Base-by-base conservation (phyloP, 2,888 invertebrate species). In the Romanomermis culicivorax region DNA sequence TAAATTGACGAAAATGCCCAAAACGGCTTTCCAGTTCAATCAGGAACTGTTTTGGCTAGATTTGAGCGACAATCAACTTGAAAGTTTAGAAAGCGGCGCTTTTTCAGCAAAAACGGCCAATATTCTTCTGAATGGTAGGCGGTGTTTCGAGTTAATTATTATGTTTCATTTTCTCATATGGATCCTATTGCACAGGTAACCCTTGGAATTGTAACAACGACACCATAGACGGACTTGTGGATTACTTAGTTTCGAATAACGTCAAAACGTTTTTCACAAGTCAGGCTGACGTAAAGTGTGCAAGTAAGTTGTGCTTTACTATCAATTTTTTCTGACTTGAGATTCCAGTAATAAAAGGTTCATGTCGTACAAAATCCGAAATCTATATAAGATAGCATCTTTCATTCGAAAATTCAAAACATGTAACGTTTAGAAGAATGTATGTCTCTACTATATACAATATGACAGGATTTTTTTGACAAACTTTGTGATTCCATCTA, bases 211-310 rank as follows among this genome's bases (percentile, higher is more conserved):
- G 68, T 55, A 65, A 66, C 56, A 29, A 24, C n/a, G 62, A 61
- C 17, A 54, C 53, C 11, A 57, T 68, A 43, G 64, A 63, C 49
- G 63, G 63, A 60, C 64, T 68, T 56, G 51, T 68, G 47, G 47
- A 52, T 2, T 63, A 61, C 54, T 54, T 63, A 26, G 63, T 64
- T 27, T 11, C 24, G 17, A 60, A 63, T 57, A 56, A 58, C 54
- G 63, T 67, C 14, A 62, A 66, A 20, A 65, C 66, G 1, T 68
- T 66, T 58, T 55, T 65, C 14, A 64, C 66, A 7, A 58, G 58
- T 29, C 65, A 68, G 57, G 56, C 60, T 11, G 68, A 68, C 29
- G 62, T 68, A 27, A 54, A 43, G 7, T 68, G 68, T 52, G 26
- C 36, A 14, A 47, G 55, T 54, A 42, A 2, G n/a, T 20, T 24